These are phyloP conservation scores for Antitype chi DNA, from an alignment of 2,888 invertebrate species.

Conservation along the genomic window DNA sequence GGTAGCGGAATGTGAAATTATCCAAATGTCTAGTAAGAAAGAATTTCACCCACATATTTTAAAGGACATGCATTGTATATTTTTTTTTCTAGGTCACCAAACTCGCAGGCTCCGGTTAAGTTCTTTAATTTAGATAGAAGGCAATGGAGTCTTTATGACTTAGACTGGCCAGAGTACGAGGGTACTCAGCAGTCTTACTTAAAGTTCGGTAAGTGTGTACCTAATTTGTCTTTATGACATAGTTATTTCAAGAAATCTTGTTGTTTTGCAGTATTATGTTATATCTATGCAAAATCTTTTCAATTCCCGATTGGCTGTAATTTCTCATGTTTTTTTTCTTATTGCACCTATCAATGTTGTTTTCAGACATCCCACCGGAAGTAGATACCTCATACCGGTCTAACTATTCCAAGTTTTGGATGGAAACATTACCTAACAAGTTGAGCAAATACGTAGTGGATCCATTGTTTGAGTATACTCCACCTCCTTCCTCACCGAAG, in stretches of 20 bases:
- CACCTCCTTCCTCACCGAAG: slow-evolving; percentile 69
- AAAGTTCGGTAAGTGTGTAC: slow-evolving; percentile 92
- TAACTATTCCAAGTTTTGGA: slow-evolving; percentile 96
- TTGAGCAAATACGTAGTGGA: slow-evolving; percentile 90
- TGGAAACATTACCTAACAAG: slow-evolving; percentile 94
- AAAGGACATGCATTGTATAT: too few species aligned
- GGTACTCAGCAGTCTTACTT: slow-evolving; percentile 94
- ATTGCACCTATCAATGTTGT: not conserved
- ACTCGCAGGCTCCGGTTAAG: slow-evolving; percentile 92
- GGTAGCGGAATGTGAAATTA: not conserved
- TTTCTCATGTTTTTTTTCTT: not conserved
- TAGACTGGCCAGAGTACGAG: slow-evolving; percentile 96
- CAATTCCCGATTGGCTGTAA: not conserved
- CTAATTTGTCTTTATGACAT: not conserved
- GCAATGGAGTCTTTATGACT: slow-evolving; percentile 93
- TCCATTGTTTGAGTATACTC: slow-evolving; percentile 83
- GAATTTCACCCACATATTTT: too few species aligned
- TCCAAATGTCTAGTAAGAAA: not conserved
- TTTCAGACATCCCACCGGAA: slow-evolving; percentile 93
- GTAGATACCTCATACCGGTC: slow-evolving; percentile 94
- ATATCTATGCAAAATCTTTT: not conserved
- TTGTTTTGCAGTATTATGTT: not conserved
- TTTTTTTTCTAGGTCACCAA: slow-evolving; percentile 92
- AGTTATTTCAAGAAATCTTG: not conserved
- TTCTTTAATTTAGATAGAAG: slow-evolving; percentile 92